Conservation (phyloP, 2,888 invertebrate species). For the Neoitamus cyanurus region DNA sequence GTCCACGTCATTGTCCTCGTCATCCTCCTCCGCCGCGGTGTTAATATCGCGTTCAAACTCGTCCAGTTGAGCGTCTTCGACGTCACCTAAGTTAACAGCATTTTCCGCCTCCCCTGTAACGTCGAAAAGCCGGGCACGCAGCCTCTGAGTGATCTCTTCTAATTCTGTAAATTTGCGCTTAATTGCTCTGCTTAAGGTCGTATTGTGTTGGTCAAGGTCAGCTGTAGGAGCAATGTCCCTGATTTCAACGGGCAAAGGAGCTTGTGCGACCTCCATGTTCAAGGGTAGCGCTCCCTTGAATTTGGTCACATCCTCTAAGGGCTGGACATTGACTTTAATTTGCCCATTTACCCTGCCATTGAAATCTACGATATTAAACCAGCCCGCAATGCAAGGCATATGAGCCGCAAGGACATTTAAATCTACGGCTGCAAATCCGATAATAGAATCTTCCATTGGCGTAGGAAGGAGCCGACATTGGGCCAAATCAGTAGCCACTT, state of each 20-base stretch:
- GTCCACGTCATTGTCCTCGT: slow-evolving; percentile 33
- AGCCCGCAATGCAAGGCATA: slow-evolving; percentile 70
- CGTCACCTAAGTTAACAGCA: slow-evolving; percentile 55
- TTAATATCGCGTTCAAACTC: slow-evolving; percentile 73
- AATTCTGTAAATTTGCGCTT: slow-evolving; percentile 74
- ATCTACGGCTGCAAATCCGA: slow-evolving; percentile 73
- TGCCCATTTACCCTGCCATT: slow-evolving; percentile 71
- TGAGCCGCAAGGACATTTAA: slow-evolving; percentile 67
- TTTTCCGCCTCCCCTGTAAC: slow-evolving; percentile 70
- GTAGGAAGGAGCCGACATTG: slow-evolving; percentile 64
- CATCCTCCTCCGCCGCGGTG: slow-evolving; percentile 58
- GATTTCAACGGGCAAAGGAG: slow-evolving; percentile 42
- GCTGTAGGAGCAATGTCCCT: slow-evolving; percentile 51
- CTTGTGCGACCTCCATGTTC: not conserved
- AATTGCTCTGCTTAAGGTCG: slow-evolving; percentile 66
- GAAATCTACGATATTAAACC: slow-evolving; percentile 74
- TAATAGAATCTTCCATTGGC: slow-evolving; percentile 70
- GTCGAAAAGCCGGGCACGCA: slow-evolving; percentile 70
- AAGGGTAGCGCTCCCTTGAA: slow-evolving; percentile 20
- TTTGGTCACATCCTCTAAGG: slow-evolving; percentile 66
- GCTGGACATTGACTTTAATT: slow-evolving; percentile 71
- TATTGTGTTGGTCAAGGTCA: slow-evolving; percentile 58
- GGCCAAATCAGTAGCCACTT: slow-evolving; percentile 66
- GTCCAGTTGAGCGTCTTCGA: slow-evolving; percentile 57
- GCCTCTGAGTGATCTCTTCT: slow-evolving; percentile 73